These are phyloP conservation scores for Strigops habroptila DNA, from an alignment of 2,113 vertebrate species.

Conservation along the genomic window DNA sequence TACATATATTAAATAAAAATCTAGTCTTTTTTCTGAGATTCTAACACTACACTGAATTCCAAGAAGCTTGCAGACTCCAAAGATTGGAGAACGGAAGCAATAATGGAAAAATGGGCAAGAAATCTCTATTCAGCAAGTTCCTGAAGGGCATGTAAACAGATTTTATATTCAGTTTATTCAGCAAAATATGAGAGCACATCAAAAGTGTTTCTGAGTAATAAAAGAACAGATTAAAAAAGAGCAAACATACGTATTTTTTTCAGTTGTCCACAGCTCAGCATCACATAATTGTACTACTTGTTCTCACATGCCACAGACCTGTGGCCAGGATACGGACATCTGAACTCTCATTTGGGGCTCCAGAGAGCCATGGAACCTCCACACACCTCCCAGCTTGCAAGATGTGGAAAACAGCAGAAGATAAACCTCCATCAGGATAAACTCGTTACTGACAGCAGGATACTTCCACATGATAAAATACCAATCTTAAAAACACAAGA, in stretches of 20 bases:
- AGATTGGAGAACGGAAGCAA: background rate
- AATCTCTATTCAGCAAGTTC: background rate
- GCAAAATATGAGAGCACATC: background rate
- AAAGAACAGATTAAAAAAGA: background rate
- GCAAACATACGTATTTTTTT: background rate
- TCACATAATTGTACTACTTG: background rate
- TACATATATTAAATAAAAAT: background rate
- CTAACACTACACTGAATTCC: background rate
- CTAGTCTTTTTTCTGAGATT: background rate
- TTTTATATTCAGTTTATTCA: background rate
- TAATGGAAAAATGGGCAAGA: background rate
- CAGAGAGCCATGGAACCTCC: background rate
- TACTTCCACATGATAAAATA: background rate
- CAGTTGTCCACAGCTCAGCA: background rate
- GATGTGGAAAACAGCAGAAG: background rate
- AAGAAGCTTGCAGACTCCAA: background rate
- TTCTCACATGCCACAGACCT: background rate
- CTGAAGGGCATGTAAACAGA: background rate
- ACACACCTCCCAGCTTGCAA: accelerated
- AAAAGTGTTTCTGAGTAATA: background rate
- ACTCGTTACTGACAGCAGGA: background rate
- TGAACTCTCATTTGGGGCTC: background rate
- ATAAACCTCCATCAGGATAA: background rate
- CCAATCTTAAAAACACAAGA: background rate
- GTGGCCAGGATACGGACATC: background rate